Percentiles rank a stretch among this genome's conserved stretches.
These are phyloP conservation scores for Diacarnus erythraeanus DNA, from an alignment of 37 sponge, comb jelly and placozoan genomes.

Conservation along the genomic window DNA sequence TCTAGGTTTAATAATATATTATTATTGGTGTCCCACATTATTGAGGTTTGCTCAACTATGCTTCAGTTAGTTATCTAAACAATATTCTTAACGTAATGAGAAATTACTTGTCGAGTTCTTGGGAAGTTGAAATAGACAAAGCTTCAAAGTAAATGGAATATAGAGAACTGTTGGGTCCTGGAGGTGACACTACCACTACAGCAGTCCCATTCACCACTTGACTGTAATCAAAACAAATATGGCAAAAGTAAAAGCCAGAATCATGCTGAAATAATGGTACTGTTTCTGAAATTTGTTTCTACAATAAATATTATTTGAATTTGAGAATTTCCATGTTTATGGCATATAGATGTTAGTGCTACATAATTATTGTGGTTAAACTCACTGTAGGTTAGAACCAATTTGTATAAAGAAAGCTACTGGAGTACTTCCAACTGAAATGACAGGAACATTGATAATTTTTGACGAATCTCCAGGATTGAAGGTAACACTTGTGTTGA, in stretches of 20 bases:
- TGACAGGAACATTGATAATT: background rate
- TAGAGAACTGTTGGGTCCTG: conserved; percentile 15
- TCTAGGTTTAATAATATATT: no score
- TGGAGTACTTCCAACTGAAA: conserved; percentile 14
- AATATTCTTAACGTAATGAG: background rate
- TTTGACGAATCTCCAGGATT: background rate
- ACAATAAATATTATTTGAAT: no score
- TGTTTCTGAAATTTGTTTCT: no score
- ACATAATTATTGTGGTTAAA: background rate
- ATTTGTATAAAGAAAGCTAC: conserved; percentile 37
- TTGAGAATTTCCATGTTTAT: no score
- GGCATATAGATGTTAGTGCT: no score
- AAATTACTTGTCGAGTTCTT: conserved; percentile 11
- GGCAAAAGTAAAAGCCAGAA: no score
- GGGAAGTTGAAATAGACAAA: background rate
- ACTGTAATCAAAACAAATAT: background rate
- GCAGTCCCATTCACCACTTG: background rate
- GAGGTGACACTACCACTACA: background rate
- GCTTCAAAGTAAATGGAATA: conserved; percentile 34
- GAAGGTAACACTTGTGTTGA: conserved; percentile 1
- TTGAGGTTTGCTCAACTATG: no score
- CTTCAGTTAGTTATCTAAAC: no score
- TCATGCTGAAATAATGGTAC: no score
- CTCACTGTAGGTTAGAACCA: conserved; percentile 16
- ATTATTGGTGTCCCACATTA: no score